These are phyloP conservation scores for Chrysina gloriosa DNA, from an alignment of 2,888 invertebrate species.

Conservation along the genomic window DNA sequence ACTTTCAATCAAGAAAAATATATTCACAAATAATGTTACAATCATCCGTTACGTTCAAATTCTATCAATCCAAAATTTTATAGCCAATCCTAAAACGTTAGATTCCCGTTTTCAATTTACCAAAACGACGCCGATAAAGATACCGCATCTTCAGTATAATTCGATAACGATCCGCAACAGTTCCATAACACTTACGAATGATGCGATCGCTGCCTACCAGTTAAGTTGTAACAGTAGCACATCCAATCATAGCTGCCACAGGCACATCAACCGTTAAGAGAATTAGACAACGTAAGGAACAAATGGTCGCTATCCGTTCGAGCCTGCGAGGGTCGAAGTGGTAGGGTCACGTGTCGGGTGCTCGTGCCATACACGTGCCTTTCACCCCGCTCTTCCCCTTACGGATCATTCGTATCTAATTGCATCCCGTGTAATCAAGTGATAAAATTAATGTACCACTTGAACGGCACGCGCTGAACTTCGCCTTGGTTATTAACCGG, in stretches of 20 bases:
- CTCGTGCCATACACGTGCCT: constrained; percentile 54
- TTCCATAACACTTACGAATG: constrained; percentile 19
- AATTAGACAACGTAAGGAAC: constrained; percentile 21
- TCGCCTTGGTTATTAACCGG: constrained; percentile 47
- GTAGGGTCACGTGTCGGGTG: constrained; percentile 49
- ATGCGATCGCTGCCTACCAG: constrained; percentile 16
- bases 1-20: no score
- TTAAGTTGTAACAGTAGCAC: constrained; percentile 17
- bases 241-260: constrained; percentile 33
- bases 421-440: constrained; percentile 61
- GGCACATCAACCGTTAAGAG: constrained; percentile 23
- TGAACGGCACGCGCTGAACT: constrained; percentile 58
- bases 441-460: constrained; percentile 63
- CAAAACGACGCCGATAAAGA: neutral
- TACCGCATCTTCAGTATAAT: constrained; percentile 26
- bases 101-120: neutral
- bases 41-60: no score
- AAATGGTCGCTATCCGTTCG: constrained; percentile 4
- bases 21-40: no score
- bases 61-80: neutral
- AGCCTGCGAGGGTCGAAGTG: constrained; percentile 15
- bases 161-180: constrained; percentile 28
- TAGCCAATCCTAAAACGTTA: neutral
- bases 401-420: constrained; percentile 58
- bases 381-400: constrained; percentile 43